Evolutionary conservation across 2,797 vertebrate genomes (phyloP), one percentile per base, ranked within the genome.

Genomic region (Psittacula derbiana): DNA sequence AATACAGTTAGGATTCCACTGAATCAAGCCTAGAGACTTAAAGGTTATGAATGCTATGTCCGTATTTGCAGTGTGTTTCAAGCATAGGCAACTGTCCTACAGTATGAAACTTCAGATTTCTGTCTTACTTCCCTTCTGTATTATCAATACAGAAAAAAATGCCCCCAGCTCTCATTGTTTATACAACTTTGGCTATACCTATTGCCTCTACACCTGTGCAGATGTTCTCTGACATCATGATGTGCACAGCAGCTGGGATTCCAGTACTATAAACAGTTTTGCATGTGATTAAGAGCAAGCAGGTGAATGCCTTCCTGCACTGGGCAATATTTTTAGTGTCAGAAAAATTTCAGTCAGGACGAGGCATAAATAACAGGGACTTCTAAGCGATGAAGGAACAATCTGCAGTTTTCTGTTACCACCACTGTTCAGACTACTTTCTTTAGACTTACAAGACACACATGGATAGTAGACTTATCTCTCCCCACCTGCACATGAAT

Each of bases 331-430:
- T 90, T 94, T 62, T 74, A 41, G 52, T 46, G 25, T 25, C 47
- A 80, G n/a, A 88, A 93, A 69, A 80, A 12, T 16, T 5, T 47
- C 23, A 87, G n/a, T 44, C 2, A 7, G 88, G 65, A 55, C 41
- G 33, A 11, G 16, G 25, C 88, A 72, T 41, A 87, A 76, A 53
- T 24, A 83, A 24, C 5, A 83, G 52, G 24, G 88, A n/a, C 25
- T 91, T 82, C 76, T 41, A 91, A 89, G 53, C 50, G 91, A 80
- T 33, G 14, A 70, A 58, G 57, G 88, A 71, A 74, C 25, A 43
- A 46, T 44, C 23, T 67, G 12, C 52, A 58, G 11, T 30, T 81
- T 62, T 84, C 38, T 58, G 33, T 60, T 86, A 69, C 20, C 18
- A 58, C n/a, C 47, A 73, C 46, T 90, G 25, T 57, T 93, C 72